These are phyloP conservation scores for Rhegmatorhina hoffmannsi DNA, from an alignment of 2,113 vertebrate genomes.

Conservation along the genomic window DNA sequence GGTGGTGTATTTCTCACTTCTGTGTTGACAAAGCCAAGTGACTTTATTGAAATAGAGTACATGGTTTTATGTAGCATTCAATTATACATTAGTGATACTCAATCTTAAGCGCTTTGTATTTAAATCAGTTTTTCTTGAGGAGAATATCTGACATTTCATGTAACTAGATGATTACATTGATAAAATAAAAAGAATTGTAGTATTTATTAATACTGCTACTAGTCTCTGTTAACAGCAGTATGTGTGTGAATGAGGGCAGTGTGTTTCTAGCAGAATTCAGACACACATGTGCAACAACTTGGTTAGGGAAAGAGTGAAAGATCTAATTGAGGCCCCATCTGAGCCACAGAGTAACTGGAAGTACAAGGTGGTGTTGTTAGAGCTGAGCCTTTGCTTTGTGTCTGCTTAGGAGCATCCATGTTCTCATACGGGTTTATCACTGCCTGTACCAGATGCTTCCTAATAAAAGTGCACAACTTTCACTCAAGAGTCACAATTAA, in stretches of 20 bases:
- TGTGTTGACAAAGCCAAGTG: not conserved
- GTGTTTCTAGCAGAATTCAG: not conserved
- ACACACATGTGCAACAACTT: not conserved
- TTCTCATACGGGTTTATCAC: not conserved
- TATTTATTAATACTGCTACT: not conserved
- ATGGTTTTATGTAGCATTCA: not conserved
- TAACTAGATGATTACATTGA: not conserved
- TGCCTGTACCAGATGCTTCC: not conserved
- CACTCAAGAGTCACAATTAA: not conserved
- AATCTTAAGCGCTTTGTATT: not conserved
- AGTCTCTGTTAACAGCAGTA: not conserved
- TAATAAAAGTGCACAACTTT: not conserved
- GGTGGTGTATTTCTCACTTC: not conserved
- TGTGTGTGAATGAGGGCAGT: not conserved
- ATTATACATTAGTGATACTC: not conserved
- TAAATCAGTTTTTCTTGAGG: not conserved
- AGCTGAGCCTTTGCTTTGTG: not conserved
- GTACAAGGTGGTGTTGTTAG: not conserved
- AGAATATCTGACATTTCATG: not conserved
- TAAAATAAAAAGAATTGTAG: not conserved
- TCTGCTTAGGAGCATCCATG: not conserved
- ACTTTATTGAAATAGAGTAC: not conserved
- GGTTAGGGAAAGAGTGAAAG: not conserved
- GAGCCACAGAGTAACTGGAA: not conserved
- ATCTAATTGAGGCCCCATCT: not conserved